Base-by-base conservation (phyloP, 2,113 vertebrate genomes). In the Lethenteron camtschaticum region DNA sequence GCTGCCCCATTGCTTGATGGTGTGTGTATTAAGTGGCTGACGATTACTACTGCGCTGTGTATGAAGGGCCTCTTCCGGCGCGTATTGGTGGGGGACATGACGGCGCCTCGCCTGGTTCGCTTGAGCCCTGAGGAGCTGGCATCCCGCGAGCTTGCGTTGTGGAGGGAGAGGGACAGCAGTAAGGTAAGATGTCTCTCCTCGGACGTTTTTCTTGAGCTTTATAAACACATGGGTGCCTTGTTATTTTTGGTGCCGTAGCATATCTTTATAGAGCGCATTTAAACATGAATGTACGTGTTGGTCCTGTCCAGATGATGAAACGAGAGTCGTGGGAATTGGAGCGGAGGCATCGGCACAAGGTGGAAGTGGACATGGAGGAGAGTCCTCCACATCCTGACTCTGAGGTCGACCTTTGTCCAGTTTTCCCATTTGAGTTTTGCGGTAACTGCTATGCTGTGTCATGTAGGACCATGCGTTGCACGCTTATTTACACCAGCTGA, bases 41-140 rank as follows among this genome's bases (percentile, higher is more conserved):
- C 41, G 41, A 41, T 41, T 41, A 41, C 41, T 7, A 41, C 41
- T 41, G 41, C 41, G 3, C 41, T 41, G 41, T 41, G 41, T 41
- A 41, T 41, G 4, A 74, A 99, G 94, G 87, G 96, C 70, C 71
- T 99, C 60, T 97, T 88, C 79, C 92, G 87, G 75, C 87, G 89
- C 77, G 92, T 99, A 69, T 77, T 99, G 59, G 91, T 86, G 79
- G 90, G 91, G 74, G 92, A 99, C 72, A 87, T 97, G 74, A 87
- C 88, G 75, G 90, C 94, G 73, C 80, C 82, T 74, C 88, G 89
- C 79, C 79, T 99, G 56, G 91, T 97, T 79, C 87, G 84, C 76
- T 20, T 99, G 90, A 96, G 87, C 78, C 91, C 94, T 2, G 92
- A 99, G 79, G 92, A 99, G 71, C 77, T 99, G 73, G 94, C 94